phyloP scores from a whole-genome alignment of 2,888 invertebrate genomes.

The Oscheius sp. region DNA sequence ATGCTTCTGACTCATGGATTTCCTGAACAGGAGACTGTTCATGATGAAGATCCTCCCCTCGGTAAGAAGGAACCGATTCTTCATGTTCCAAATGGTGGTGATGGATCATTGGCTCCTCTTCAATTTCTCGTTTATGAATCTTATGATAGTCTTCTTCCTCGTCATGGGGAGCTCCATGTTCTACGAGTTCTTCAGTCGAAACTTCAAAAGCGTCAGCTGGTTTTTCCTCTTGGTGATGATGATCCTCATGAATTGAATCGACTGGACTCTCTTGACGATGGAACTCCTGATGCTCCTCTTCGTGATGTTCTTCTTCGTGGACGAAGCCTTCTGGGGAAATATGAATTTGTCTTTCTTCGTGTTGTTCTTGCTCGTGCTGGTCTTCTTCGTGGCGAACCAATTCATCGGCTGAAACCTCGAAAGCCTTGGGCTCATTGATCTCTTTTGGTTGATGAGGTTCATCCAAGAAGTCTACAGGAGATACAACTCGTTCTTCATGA shows the following conservation, averaged over 20 bases:
- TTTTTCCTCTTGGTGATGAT: neutral
- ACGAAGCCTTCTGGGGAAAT: neutral
- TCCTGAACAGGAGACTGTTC: neutral
- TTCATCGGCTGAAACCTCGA: neutral
- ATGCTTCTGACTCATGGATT: slow-evolving; percentile 2
- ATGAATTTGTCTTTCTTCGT: neutral
- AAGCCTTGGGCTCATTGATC: neutral
- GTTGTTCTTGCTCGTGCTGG: no score
- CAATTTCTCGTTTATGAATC: neutral
- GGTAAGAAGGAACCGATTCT: no score
- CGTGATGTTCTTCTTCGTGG: neutral
- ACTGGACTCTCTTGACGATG: neutral
- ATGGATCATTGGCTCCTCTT: neutral
- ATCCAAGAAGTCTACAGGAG: no score
- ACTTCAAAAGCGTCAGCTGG: slow-evolving; percentile 19
- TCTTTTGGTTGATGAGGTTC: no score
- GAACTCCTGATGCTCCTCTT: neutral
- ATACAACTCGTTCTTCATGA: neutral
- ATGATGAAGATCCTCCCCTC: neutral
- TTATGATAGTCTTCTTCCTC: neutral
- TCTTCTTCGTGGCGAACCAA: neutral
- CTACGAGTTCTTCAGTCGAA: slow-evolving; percentile 2
- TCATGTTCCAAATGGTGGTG: neutral
- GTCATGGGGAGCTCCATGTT: neutral
- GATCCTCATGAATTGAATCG: neutral